Evolutionary conservation across 1,140 invertebrate species (phyloP), one percentile per base, ranked within the genome.

Genomic region (Lerema accius): DNA sequence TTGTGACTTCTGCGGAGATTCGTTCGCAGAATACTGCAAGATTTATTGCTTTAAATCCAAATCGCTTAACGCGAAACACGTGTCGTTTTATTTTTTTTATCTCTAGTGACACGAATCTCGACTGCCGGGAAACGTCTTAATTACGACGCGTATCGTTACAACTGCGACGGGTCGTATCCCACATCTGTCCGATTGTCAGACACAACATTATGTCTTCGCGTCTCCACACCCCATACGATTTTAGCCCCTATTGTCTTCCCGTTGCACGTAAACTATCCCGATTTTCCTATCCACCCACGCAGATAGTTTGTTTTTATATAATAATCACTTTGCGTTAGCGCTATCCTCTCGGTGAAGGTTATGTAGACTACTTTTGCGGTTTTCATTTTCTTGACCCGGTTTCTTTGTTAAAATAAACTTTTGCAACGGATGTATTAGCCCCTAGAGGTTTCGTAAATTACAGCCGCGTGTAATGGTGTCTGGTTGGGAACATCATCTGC

Each of bases 361-460:
- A 64, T 67, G 35, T 59, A 61, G 51, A 55, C 45, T 71, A 65
- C 43, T 67, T 63, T 77, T 76, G 71, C 63, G 71, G 69, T 80
- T 84, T 78, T 70, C 51, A 80, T 82, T 80, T 80, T 80, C 75
- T 76, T 80, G 77, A 82, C 78, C 78, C 65, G 67, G 73, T 77
- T 84, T 73, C 58, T 55, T 69, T 67, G 69, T 74, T 68, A 75
- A 78, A 74, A 81, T 75, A 78, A 77, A 73, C 65, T 63, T 50
- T 73, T 69, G 63, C 63, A 70, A 66, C 63, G 71, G 65, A 80
- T 73, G 72, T 77, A 77, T 72, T 78, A 67, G 56, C 23, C 56
- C 51, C 39, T 15, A 28, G 51, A 56, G 51, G 39, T 56, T 56
- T 56, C 26, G 19, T 56, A 63, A 65, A 69, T 69, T 69, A 66